Base-by-base conservation (phyloP, 2,888 invertebrate species). In the Myopa tessellatipennis region DNA sequence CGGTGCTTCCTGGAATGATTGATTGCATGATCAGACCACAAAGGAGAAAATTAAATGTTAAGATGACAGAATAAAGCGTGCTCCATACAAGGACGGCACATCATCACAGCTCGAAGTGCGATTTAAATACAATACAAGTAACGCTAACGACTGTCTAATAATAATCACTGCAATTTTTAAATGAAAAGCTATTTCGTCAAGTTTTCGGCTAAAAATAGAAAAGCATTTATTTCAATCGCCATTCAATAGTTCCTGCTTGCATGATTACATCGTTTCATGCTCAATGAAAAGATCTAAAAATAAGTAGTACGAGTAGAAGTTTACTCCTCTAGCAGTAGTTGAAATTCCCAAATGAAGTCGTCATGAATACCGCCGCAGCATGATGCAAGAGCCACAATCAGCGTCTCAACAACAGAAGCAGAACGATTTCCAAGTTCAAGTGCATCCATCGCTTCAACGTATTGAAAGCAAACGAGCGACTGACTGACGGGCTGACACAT, bases 391-490 rank as follows among this genome's bases (percentile, higher is more conserved):
- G 65, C 26, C 18, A 7, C 60, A 71, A 26, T 45, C 14, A 70
- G 52, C 7, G 34, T 14, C 50, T 18, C 34, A 55, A 55, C n/a
- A 71, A 55, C 12, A 60, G 45, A 18, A 73, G 18, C 60, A 61
- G 38, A 36, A 58, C 34, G 55, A 58, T 8, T 36, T 71, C 36
- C 71, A 71, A 71, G 71, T 71, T 71, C 71, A 71, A 71, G 71
- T 36, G 58, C 71, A 52, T 5, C 7, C 69, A n/a, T 26, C 58
- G 36, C 12, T 16, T 26, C 36, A 36, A 14, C 68, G 58, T 71
- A n/a, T 36, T 58, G 58, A 16, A 40, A 45, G 36, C 68, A 16
- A 55, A 52, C 69, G n/a, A 69, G 4, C 16, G n/a, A 52, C 6
- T 69, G 45, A 14, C 40, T 26, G 40, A 72, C 10, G 36, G 60